These are phyloP conservation scores for Xiphorhynchus erythropygius DNA, from an alignment of 2,797 vertebrate species.

Conservation along the genomic window DNA sequence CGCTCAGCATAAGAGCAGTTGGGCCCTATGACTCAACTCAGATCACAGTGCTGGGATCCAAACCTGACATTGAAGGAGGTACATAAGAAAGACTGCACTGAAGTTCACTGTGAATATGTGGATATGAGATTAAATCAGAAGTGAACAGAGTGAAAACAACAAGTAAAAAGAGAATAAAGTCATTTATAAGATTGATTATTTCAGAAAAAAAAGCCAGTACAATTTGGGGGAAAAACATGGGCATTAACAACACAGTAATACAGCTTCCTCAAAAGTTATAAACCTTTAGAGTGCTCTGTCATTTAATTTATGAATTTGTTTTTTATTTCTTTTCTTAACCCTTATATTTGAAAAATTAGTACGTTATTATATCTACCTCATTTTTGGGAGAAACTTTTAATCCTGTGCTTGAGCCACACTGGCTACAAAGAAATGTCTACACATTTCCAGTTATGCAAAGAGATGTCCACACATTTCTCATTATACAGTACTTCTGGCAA, in stretches of 20 bases:
- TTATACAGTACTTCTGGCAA: neutral
- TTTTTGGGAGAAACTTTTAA: neutral
- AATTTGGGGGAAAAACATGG: accelerated
- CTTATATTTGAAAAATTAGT: neutral
- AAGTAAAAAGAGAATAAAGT: neutral
- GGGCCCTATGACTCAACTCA: neutral
- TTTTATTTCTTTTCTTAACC: neutral
- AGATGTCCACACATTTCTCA: neutral
- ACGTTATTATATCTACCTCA: neutral
- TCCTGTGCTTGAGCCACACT: neutral
- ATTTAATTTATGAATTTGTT: neutral
- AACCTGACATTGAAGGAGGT: neutral
- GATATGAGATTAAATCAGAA: neutral
- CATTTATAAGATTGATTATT: neutral
- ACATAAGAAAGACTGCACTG: neutral
- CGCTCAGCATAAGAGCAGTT: neutral
- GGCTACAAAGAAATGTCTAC: neutral
- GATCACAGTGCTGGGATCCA: accelerated
- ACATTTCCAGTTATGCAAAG: neutral
- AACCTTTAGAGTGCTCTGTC: neutral
- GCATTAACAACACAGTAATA: neutral
- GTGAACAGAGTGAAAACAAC: neutral
- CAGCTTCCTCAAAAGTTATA: neutral
- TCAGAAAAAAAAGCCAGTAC: neutral
- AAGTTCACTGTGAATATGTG: neutral